Percentiles rank a stretch among this genome's conserved stretches.
Conservation (phyloP, 2,797 vertebrate species). For the Melopsittacus undulatus region DNA sequence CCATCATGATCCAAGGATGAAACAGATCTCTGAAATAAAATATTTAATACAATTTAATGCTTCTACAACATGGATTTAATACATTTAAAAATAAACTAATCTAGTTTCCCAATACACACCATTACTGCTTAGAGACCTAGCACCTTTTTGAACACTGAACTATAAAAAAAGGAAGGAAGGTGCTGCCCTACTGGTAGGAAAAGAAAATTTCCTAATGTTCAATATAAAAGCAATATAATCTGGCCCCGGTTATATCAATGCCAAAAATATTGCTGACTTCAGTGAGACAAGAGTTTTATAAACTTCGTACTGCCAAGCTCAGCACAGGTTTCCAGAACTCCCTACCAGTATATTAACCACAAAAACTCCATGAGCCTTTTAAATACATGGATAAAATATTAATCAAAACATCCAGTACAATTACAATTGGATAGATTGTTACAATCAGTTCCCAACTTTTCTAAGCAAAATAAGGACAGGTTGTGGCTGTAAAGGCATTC, state of each 20-base stretch:
- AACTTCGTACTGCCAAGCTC: slow-evolving; percentile 13
- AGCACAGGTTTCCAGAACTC: slow-evolving; percentile 11
- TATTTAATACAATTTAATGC: neutral
- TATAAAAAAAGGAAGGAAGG: neutral
- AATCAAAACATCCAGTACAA: neutral
- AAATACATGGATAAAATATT: neutral
- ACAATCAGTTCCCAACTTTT: neutral
- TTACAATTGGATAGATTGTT: neutral
- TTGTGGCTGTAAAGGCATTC: neutral
- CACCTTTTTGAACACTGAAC: neutral
- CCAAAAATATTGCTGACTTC: slow-evolving; percentile 46
- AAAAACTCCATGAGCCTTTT: neutral
- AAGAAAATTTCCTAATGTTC: neutral
- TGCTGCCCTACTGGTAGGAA: neutral
- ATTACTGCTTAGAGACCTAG: neutral
- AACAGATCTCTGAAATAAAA: neutral
- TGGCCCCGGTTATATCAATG: neutral
- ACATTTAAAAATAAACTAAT: neutral
- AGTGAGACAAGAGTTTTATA: neutral
- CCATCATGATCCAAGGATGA: neutral
- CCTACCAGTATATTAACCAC: neutral
- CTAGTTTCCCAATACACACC: neutral
- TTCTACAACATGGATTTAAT: neutral
- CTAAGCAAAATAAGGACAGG: neutral
- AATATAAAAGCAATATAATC: neutral